Percentiles rank a stretch among this genome's conserved stretches.
Conservation (phyloP, 2,797 vertebrate genomes). For the Sebastes wilsoni region DNA sequence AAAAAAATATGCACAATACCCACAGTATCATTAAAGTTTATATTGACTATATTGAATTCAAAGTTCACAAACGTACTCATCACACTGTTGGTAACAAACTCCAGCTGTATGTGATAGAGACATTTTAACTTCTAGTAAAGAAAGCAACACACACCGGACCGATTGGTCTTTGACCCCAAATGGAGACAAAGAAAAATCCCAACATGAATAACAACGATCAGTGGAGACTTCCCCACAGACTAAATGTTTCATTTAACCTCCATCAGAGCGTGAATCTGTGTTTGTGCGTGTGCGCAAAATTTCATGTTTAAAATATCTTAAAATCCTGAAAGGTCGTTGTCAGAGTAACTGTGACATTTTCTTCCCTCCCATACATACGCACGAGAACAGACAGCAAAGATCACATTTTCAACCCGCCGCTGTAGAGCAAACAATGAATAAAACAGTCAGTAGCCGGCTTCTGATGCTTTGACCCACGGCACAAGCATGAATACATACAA, state of each 20-base stretch:
- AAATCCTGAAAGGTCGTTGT: conserved; percentile 53
- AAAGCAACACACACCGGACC: background rate
- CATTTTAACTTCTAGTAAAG: background rate
- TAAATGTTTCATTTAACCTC: conserved; percentile 52
- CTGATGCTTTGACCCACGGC: conserved; percentile 74
- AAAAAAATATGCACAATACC: background rate
- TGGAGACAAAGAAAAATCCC: conserved; percentile 19
- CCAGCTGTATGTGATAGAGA: background rate
- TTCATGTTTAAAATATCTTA: conserved; percentile 65
- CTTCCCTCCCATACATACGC: conserved; percentile 35
- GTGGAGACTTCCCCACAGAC: conserved; percentile 7
- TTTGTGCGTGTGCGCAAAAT: background rate
- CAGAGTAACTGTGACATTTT: conserved; percentile 68
- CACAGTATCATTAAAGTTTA: background rate
- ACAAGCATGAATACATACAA: conserved; percentile 78
- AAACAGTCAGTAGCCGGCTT: conserved; percentile 56
- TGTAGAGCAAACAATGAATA: conserved; percentile 66
- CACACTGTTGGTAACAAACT: background rate
- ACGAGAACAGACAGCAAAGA: conserved; percentile 26
- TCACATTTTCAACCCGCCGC: conserved; percentile 30
- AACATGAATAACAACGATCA: conserved; percentile 50
- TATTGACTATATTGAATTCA: background rate
- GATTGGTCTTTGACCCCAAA: conserved; percentile 20
- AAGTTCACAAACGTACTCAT: background rate
- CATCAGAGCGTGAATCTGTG: conserved; percentile 7